Evolutionary conservation across 2,888 invertebrate genomes (phyloP).

Genomic region (Drosophila ustulata): DNA sequence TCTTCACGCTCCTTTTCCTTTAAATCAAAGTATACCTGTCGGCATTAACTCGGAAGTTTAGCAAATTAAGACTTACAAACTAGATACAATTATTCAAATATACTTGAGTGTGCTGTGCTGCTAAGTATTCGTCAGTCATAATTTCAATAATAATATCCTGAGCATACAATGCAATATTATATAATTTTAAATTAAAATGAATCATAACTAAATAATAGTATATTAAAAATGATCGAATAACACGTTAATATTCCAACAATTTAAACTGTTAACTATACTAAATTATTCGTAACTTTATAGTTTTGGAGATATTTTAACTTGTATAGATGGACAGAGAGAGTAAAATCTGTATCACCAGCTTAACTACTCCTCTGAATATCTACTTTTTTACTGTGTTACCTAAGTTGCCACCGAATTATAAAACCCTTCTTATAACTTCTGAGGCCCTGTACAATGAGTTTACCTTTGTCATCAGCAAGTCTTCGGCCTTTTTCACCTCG

Average conservation of each 20-base stretch:
- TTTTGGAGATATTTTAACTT: too few species aligned
- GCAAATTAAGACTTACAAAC: slow-evolving; percentile 25
- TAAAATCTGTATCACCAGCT: too few species aligned
- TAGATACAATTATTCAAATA: slow-evolving; percentile 1
- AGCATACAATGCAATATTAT: too few species aligned
- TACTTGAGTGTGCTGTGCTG: neutral
- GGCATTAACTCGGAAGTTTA: slow-evolving; percentile 34
- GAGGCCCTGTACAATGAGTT: neutral
- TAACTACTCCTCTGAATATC: neutral
- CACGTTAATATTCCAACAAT: too few species aligned
- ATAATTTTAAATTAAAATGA: too few species aligned
- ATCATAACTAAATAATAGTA: too few species aligned
- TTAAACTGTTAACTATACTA: too few species aligned
- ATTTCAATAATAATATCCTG: too few species aligned
- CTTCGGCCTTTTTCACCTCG: slow-evolving; percentile 92
- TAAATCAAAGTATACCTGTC: slow-evolving; percentile 54
- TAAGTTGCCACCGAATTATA: neutral
- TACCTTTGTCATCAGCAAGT: slow-evolving; percentile 89
- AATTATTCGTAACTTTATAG: too few species aligned
- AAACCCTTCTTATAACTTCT: neutral
- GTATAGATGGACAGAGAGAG: too few species aligned
- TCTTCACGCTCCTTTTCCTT: slow-evolving; percentile 92
- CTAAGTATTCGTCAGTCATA: too few species aligned
- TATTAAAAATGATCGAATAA: too few species aligned
- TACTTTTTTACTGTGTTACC: neutral